Base-by-base conservation (phyloP, 1,140 invertebrate genomes). In the Brachionus paranguensis region DNA sequence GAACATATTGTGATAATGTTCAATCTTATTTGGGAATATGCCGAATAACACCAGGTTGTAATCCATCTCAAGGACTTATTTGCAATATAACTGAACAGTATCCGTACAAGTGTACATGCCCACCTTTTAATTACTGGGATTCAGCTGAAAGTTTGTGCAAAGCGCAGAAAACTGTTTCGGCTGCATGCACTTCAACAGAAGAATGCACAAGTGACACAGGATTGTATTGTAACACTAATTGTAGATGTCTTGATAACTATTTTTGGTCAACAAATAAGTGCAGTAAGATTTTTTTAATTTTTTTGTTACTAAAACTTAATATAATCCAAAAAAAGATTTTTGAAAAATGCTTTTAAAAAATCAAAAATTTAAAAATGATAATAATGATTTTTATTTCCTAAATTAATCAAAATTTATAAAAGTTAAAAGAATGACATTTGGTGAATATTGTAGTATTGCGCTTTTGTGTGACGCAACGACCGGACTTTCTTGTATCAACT, bases 11-110 rank as follows among this genome's bases (percentile, higher is more conserved):
- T 78, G 76, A 29, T 12, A 20, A 14, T 33, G 76, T 78, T 55
- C 76, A 78, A 60, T 29, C 47, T 14, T 78, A 50, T n/a, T 12
- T 55, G 76, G 76, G 76, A n/a, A 50, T 12, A 29, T 78, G 76
- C 20, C 27, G 45, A 33, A 29, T 41, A 3, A 78, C 43, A 50
- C 12, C 47, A 78, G 41, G 27, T 6, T 78, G 76, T 60, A 47
- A 50, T n/a, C 76, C 76, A 33, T 55, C 24, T 8, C 37, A 29
- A 29, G 47, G 47, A 11, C 76, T 78, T 24, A 20, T 78, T 33
- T 78, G 76, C 37, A 50, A 78, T 20, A 20, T 78, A 17, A 50
- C 41, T 27, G 76, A 78, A 60, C 45, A 50, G 11, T 53, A 53
- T n/a, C 76, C 76, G 2, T 37, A 78, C 47, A 53, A 60, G 29